phyloP scores from a whole-genome alignment of 2,888 invertebrate genomes.

The Antheraea assamensis region DNA sequence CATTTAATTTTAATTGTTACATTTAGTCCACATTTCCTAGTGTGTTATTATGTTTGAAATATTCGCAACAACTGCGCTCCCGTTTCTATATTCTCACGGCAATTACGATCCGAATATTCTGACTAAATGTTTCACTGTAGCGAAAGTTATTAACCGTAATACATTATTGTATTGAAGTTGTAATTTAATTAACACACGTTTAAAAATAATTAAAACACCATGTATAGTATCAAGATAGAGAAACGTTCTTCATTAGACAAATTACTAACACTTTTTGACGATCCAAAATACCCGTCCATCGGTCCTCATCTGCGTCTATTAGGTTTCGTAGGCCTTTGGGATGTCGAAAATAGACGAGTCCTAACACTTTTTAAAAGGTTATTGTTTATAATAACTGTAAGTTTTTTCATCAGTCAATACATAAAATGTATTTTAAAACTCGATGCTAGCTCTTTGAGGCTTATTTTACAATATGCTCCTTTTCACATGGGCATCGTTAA shows the following conservation, averaged over 20 bases:
- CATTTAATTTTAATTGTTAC: conserved; percentile 32
- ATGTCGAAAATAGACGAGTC: conserved; percentile 39
- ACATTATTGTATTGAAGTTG: background rate
- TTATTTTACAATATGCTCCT: conserved; percentile 58
- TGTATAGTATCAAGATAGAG: background rate
- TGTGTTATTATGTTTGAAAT: conserved; percentile 52
- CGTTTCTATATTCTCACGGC: conserved; percentile 42
- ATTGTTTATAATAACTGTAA: conserved; percentile 44
- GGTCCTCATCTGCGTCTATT: conserved; percentile 55
- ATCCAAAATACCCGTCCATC: conserved; percentile 52
- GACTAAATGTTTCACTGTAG: background rate
- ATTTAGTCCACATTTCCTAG: conserved; percentile 44
- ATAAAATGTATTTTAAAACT: conserved; percentile 49
- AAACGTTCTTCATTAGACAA: background rate
- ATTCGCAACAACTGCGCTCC: conserved; percentile 47
- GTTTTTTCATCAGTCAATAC: conserved; percentile 58
- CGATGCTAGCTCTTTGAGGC: conserved; percentile 42
- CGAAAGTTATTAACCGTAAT: conserved; percentile 1
- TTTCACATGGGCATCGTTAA: conserved; percentile 63
- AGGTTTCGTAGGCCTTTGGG: conserved; percentile 51
- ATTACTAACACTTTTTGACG: conserved; percentile 43
- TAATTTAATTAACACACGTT: background rate
- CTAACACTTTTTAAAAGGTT: conserved; percentile 43
- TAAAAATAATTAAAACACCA: background rate
- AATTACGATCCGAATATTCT: conserved; percentile 32